phyloP scores from a whole-genome alignment of 1,140 invertebrate genomes.

The Lordiphosa collinella region DNA sequence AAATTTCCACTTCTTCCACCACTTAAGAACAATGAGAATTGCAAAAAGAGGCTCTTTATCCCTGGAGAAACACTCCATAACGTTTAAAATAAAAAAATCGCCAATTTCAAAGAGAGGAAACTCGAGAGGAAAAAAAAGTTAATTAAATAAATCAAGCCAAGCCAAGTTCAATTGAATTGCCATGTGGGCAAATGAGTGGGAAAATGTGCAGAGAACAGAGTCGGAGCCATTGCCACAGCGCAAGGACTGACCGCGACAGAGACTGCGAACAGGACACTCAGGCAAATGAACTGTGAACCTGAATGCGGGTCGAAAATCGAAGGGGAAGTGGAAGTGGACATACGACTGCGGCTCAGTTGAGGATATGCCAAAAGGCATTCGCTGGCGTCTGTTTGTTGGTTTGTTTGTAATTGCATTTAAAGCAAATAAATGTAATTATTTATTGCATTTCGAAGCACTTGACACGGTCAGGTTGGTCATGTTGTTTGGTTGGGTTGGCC shows the following conservation, averaged over 20 bases:
- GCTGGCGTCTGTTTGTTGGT: slow-evolving; percentile 36
- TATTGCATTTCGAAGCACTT: slow-evolving; percentile 62
- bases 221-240: slow-evolving; percentile 7
- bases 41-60: slow-evolving; percentile 7
- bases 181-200: slow-evolving; percentile 64
- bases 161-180: slow-evolving; percentile 72
- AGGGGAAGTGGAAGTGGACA: slow-evolving; percentile 25
- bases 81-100: slow-evolving; percentile 29
- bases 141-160: slow-evolving; percentile 76
- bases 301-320: slow-evolving; percentile 7
- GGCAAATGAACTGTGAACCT: slow-evolving; percentile 65
- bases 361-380: slow-evolving; percentile 48
- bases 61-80: slow-evolving; percentile 32
- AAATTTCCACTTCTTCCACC: slow-evolving; percentile 29
- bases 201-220: slow-evolving; percentile 37
- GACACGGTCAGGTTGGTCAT: slow-evolving; percentile 8
- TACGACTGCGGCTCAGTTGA: slow-evolving; percentile 12
- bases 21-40: slow-evolving; percentile 54
- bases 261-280: slow-evolving; percentile 19
- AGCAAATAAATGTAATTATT: slow-evolving; percentile 74
- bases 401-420: slow-evolving; percentile 69
- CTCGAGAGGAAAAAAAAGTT: slow-evolving; percentile 38
- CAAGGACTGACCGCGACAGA: slow-evolving; percentile 1
- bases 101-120: slow-evolving; percentile 34
- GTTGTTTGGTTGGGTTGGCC: not conserved